These are phyloP conservation scores for Ictalurus furcatus DNA, from an alignment of 2,113 vertebrate genomes.

Conservation along the genomic window DNA sequence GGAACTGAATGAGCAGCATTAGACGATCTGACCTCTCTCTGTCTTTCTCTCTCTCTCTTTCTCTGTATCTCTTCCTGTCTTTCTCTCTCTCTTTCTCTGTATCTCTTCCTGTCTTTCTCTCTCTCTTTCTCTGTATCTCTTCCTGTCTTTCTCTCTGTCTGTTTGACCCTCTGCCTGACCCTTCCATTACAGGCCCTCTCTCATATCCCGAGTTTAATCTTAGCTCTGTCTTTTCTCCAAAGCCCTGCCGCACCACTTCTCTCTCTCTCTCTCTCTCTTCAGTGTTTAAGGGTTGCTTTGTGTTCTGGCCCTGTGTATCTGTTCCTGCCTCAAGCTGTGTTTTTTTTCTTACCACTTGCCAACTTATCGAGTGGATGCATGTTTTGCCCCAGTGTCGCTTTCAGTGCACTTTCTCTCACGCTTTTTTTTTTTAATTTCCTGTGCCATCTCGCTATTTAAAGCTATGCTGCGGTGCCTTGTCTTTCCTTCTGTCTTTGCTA, in stretches of 20 bases:
- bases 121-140: not conserved
- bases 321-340: not conserved
- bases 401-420: too few relatives aligned
- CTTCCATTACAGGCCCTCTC: not conserved
- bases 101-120: too few relatives aligned
- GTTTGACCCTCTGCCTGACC: not conserved
- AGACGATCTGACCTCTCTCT: not conserved
- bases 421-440: not conserved
- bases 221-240: constrained; percentile 35
- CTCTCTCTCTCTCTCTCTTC: not conserved
- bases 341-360: not conserved
- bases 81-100: too few relatives aligned
- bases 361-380: not conserved
- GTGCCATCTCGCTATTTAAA: too few relatives aligned
- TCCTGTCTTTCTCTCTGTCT: not conserved
- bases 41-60: not conserved
- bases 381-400: not conserved
- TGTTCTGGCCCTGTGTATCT: constrained; percentile 1
- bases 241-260: not conserved
- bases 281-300: constrained; percentile 22
- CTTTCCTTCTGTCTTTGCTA: not conserved
- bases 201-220: constrained; percentile 26
- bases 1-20: constrained; percentile 46
- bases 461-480: not conserved
- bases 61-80: too few relatives aligned